Base-by-base conservation (phyloP, 2,113 vertebrate genomes). In the Eulemur macaco region DNA sequence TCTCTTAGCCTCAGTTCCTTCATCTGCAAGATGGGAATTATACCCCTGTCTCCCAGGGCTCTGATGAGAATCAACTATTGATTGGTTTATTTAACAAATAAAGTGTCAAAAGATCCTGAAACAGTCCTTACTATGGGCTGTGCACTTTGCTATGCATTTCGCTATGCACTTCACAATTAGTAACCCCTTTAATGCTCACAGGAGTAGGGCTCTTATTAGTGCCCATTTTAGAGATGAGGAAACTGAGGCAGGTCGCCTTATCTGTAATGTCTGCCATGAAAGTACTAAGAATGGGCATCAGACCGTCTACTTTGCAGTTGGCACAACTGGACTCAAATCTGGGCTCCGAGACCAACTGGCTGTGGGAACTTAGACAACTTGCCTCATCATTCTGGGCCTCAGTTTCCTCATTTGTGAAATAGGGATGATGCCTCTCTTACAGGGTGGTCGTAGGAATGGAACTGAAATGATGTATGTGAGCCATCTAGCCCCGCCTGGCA, bases 231-330 rank as follows among this genome's bases (percentile, higher is more conserved):
- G 68, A 85, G 47, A n/a, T 2, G 5, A 54, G 10, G 37, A 68
- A 60, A 39, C 1, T 0, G 8, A 39, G 25, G 34, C 12, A 37
- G 80, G 25, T 3, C 17, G 10, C 13, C 1, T 68, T 31, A 6
- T 20, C 66, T 31, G 1, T 14, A 21, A 12, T 1, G 5, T 31
- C 60, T 64, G 21, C 34, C n/a, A 3, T 5, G 6, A 9, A 34
- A 47, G 42, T 4, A 6, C 27, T 31, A 54, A 56, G 63, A 21
- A 42, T 2, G 39, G 50, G 15, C 52, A 15, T 42, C 56, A 8
- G 45, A 3, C 4, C 12, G 1, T 23, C 66, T 13, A 0, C 80
- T 47, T 23, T 17, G 52, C 25, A 34, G n/a, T 18, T 18, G 56
- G 92, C 34, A 50, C 42, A 83, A 29, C 3, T 12, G 3, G 58